Evolutionary conservation across 2,797 vertebrate species (phyloP).

Genomic region (Vireo griseus): DNA sequence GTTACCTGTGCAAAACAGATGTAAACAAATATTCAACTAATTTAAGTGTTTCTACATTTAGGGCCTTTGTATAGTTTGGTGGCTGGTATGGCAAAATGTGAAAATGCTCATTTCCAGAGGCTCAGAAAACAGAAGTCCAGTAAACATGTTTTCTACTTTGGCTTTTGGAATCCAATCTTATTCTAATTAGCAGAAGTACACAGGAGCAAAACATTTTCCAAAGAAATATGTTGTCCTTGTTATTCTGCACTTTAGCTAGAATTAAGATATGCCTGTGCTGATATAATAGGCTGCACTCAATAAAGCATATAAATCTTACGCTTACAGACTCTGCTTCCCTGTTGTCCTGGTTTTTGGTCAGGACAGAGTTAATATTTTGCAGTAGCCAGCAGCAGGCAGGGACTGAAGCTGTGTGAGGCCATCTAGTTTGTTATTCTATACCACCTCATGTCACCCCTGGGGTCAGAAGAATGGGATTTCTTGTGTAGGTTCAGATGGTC

Average conservation of each 20-base stretch:
- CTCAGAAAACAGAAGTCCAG: neutral
- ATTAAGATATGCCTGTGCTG: neutral
- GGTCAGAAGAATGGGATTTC: neutral
- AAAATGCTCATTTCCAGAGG: neutral
- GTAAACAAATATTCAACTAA: neutral
- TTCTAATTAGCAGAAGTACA: neutral
- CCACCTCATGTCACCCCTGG: fast-evolving
- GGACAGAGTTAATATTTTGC: neutral
- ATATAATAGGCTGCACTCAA: neutral
- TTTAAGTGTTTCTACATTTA: neutral
- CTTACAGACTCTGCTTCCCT: neutral
- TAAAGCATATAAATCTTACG: neutral
- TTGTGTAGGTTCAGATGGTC: no score
- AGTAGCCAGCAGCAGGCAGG: neutral
- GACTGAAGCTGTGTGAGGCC: neutral
- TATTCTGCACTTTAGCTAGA: neutral
- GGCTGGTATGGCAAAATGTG: neutral
- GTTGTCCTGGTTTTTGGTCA: neutral
- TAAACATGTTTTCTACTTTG: neutral
- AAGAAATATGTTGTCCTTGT: neutral
- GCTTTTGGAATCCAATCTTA: neutral
- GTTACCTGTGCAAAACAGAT: neutral
- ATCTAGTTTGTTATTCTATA: neutral
- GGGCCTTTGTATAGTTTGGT: neutral
- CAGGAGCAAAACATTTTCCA: neutral